These are phyloP conservation scores for Brenthis ino DNA, from an alignment of 2,888 invertebrate genomes.

Conservation along the genomic window DNA sequence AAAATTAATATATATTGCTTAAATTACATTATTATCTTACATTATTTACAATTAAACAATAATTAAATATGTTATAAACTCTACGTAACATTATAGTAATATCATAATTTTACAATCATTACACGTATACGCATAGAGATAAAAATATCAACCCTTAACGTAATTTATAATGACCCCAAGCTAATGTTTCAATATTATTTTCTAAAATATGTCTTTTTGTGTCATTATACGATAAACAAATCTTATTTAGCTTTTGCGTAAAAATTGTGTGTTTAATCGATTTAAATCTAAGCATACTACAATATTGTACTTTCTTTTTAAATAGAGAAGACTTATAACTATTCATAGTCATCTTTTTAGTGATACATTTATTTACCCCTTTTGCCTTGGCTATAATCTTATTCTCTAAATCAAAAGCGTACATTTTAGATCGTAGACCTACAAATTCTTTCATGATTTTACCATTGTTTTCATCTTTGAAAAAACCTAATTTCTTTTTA, in stretches of 20 bases:
- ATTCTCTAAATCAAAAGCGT: slow-evolving; percentile 34
- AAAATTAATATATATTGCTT: slow-evolving; percentile 1
- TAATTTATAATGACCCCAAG: slow-evolving; percentile 1
- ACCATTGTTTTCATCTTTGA: too few relatives aligned
- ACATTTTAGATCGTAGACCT: too few relatives aligned
- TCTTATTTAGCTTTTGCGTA: slow-evolving; percentile 29
- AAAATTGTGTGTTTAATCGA: slow-evolving; percentile 40
- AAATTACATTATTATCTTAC: not conserved
- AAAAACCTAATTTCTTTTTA: too few relatives aligned
- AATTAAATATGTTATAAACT: too few relatives aligned
- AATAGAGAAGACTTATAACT: slow-evolving; percentile 8
- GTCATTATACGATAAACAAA: not conserved
- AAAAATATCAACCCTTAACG: not conserved
- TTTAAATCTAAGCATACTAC: slow-evolving; percentile 36
- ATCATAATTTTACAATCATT: not conserved
- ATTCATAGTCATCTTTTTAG: slow-evolving; percentile 3
- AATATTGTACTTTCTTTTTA: slow-evolving; percentile 14
- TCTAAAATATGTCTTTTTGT: not conserved
- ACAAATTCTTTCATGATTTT: too few relatives aligned
- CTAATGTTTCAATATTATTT: slow-evolving; percentile 1
- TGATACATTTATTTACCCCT: slow-evolving; percentile 1
- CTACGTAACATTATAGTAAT: not conserved
- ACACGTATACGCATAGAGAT: not conserved
- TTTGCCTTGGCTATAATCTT: not conserved
- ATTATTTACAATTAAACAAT: too few relatives aligned